Percentiles rank a stretch among this genome's conserved stretches.
phyloP scores from a whole-genome alignment of 2,888 invertebrate species.

The Paralinhomoeus sp. region DNA sequence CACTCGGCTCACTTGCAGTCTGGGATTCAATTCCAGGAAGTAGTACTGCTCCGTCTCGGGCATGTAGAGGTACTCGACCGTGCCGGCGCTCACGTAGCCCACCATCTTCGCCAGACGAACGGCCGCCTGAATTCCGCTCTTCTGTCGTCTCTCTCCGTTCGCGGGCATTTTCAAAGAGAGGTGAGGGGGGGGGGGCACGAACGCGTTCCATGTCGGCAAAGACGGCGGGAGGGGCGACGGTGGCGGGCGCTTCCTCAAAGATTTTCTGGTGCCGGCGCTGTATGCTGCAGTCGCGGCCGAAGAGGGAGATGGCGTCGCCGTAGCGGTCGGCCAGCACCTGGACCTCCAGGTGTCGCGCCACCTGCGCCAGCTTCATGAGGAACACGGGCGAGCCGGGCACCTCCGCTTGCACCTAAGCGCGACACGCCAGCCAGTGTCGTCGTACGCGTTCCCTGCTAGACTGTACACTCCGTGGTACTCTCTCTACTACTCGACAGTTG shows the following conservation, averaged over 20 bases:
- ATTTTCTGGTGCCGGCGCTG: slow-evolving; percentile 96
- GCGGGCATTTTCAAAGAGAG: too few species aligned
- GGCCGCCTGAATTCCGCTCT: slow-evolving; percentile 64
- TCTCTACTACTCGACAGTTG: too few species aligned
- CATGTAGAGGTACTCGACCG: slow-evolving; percentile 77
- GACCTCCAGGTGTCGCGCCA: slow-evolving; percentile 88
- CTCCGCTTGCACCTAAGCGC: slow-evolving; percentile 89
- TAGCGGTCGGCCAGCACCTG: slow-evolving; percentile 89
- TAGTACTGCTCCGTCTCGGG: slow-evolving; percentile 51
- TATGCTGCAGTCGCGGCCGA: slow-evolving; percentile 93
- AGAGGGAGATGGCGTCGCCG: slow-evolving; percentile 88
- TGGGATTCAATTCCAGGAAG: slow-evolving; percentile 89
- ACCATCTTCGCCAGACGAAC: slow-evolving; percentile 95
- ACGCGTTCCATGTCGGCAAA: slow-evolving; percentile 96
- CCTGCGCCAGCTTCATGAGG: slow-evolving; percentile 87
- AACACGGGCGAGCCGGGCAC: slow-evolving; percentile 97
- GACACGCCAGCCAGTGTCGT: too few species aligned
- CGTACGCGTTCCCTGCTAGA: too few species aligned
- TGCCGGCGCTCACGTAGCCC: slow-evolving; percentile 91
- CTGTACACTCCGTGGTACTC: too few species aligned
- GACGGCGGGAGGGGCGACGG: slow-evolving; percentile 62
- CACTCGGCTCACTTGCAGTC: slow-evolving; percentile 66
- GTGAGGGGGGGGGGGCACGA: too few species aligned
- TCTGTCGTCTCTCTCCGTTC: too few species aligned
- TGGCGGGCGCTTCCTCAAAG: slow-evolving; percentile 93